Evolutionary conservation across 2,888 invertebrate genomes (phyloP).

Genomic region (Chymomyza caudatula): DNA sequence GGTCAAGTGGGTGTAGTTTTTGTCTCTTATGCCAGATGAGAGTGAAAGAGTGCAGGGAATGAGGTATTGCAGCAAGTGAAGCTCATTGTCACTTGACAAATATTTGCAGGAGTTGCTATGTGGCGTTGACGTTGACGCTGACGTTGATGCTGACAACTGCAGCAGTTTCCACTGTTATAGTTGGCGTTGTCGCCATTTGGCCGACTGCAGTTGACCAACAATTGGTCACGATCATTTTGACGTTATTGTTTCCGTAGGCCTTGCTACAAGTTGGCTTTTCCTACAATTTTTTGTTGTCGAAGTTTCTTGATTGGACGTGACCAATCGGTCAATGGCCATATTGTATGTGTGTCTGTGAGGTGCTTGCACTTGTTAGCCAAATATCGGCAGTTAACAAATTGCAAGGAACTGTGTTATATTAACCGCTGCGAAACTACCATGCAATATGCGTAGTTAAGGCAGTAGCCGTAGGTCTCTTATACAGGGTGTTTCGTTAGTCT

Average conservation of each 20-base stretch:
- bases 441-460: no score
- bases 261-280: background rate
- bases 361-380: constrained; percentile 24
- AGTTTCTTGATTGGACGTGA: constrained; percentile 64
- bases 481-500: no score
- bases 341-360: constrained; percentile 35
- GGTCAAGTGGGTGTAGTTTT: background rate
- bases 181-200: background rate
- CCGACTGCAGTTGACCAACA: constrained; percentile 35
- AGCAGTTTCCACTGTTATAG: constrained; percentile 13
- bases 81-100: constrained; percentile 60
- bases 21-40: background rate
- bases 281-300: constrained; percentile 2
- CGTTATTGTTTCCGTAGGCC: constrained; percentile 50
- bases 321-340: constrained; percentile 51
- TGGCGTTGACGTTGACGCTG: constrained; percentile 16
- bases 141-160: constrained; percentile 24
- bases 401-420: constrained; percentile 16
- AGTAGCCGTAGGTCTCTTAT: no score
- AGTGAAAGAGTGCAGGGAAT: background rate
- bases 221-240: constrained; percentile 69
- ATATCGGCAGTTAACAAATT: constrained; percentile 43
- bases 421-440: background rate
- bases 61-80: constrained; percentile 18
- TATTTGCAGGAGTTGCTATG: constrained; percentile 54